These are phyloP conservation scores for Harpagifer antarcticus DNA, from an alignment of 2,797 vertebrate species.

Conservation along the genomic window DNA sequence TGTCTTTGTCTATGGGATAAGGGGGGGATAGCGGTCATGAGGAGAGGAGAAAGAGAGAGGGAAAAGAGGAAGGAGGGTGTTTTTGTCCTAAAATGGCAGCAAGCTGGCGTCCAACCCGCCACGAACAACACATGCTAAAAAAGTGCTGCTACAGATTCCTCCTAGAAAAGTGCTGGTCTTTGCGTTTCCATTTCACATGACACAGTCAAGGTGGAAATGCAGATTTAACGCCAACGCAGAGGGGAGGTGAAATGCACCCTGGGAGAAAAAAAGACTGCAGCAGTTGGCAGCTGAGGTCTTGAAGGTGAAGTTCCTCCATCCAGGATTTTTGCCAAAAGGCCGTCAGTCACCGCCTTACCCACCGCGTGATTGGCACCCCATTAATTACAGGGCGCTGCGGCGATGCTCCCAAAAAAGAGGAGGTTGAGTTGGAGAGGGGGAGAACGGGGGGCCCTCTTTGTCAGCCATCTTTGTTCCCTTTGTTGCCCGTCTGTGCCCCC, in stretches of 20 bases:
- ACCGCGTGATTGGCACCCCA: slow-evolving; percentile 80
- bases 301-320: slow-evolving; percentile 65
- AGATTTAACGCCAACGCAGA: slow-evolving; percentile 9
- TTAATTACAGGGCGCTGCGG: slow-evolving; percentile 70
- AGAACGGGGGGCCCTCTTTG: slow-evolving; percentile 73
- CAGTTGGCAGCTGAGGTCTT: slow-evolving; percentile 45
- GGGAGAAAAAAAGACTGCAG: not conserved
- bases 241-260: slow-evolving; percentile 25
- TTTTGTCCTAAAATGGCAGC: slow-evolving; percentile 56
- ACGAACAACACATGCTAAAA: too few species aligned
- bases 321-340: slow-evolving; percentile 64
- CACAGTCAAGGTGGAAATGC: slow-evolving; percentile 54
- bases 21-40: slow-evolving; percentile 14
- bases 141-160: slow-evolving; percentile 51
- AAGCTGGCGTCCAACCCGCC: slow-evolving; percentile 70
- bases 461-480: slow-evolving; percentile 86
- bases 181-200: slow-evolving; percentile 40
- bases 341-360: slow-evolving; percentile 66
- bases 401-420: slow-evolving; percentile 71
- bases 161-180: slow-evolving; percentile 22
- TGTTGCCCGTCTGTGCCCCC: slow-evolving; percentile 75
- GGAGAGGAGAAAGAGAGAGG: slow-evolving; percentile 8
- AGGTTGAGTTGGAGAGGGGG: slow-evolving; percentile 78
- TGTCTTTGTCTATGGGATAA: slow-evolving; percentile 67
- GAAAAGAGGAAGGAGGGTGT: slow-evolving; percentile 27